Base-by-base conservation (phyloP, 2,888 invertebrate species). In the Labia minor region DNA sequence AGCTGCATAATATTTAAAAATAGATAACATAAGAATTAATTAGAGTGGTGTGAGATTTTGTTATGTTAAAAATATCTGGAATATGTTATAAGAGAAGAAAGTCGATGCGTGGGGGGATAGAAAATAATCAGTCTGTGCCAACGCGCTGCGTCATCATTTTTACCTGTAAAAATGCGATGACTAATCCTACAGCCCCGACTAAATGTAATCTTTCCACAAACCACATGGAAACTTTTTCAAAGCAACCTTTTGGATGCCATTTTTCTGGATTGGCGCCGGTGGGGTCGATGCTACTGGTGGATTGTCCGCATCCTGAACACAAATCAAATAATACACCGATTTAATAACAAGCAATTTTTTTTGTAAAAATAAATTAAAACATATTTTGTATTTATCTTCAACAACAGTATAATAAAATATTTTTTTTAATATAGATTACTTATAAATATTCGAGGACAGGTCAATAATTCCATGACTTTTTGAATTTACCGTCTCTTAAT, bases 141-240 rank as follows among this genome's bases (percentile, higher is more conserved):
- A 6, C 26, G 4, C 4, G 26, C 26, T 26, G 26, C 26, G 8
- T 26, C 26, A 26, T 26, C 26, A 19, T 11, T 71, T 71, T 74
- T 75, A 87, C 88, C 82, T 89, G 89, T 63, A 88, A 78, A 72
- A 91, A 88, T 2, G 88, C 89, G 20, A 92, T 84, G 18, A 86
- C 82, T 68, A 92, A 80, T 4, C 88, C 89, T 18, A 90, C 83
- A 64, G 88, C 84, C 1, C 90, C 91, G n/a, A 92, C 83, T 63
- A 91, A 83, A 74, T 90, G 88, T 67, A 92, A 81, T 73, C 91
- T 84, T 70, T 87, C 86, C 33, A 87, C 82, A 68, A 92, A 83
- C 87, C 89, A 90, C 77, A 84, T 83, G 72, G 89, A 86, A 69
- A 92, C 83, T 69, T 87, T 86, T 65, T 83, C 82, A 65, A 86